These are phyloP conservation scores for Leptodactylus fuscus DNA, from an alignment of 2,113 vertebrate species.

Conservation along the genomic window DNA sequence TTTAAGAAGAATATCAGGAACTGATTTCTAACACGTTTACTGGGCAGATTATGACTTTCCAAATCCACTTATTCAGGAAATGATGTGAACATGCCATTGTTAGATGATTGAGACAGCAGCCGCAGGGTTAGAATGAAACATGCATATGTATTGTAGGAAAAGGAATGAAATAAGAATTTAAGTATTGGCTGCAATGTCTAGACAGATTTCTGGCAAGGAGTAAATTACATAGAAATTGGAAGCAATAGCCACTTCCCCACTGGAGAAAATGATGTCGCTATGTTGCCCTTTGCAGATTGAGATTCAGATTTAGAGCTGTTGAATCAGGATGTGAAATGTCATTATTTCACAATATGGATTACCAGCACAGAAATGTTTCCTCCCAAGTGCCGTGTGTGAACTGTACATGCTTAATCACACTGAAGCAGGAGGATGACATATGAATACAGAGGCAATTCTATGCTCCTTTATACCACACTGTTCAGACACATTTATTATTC, in stretches of 20 bases:
- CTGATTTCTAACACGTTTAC: conserved; percentile 79
- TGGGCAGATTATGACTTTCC: conserved; percentile 81
- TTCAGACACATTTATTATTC: too few relatives aligned
- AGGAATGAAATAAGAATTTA: conserved; percentile 61
- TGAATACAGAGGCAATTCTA: too few relatives aligned
- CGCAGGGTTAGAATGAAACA: conserved; percentile 67
- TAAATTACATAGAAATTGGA: conserved; percentile 46
- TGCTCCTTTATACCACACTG: too few relatives aligned
- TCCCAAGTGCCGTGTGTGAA: conserved; percentile 14
- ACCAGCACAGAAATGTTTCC: conserved; percentile 12
- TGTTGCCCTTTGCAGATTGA: not conserved
- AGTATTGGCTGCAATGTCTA: conserved; percentile 47
- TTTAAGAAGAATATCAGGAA: conserved; percentile 86
- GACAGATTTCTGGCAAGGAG: conserved; percentile 54
- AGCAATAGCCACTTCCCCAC: conserved; percentile 8
- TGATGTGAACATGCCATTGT: conserved; percentile 78
- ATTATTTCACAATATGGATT: conserved; percentile 41
- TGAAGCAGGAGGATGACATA: too few relatives aligned
- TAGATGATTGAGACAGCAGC: conserved; percentile 66
- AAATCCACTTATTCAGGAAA: conserved; percentile 78
- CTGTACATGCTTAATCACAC: conserved; percentile 5
- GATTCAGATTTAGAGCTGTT: conserved; percentile 11
- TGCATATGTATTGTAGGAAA: conserved; percentile 66
- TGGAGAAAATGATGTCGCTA: conserved; percentile 37
- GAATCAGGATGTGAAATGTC: conserved; percentile 32